Conservation (phyloP, 2,888 invertebrate genomes). For the Mactromeris polynyma region DNA sequence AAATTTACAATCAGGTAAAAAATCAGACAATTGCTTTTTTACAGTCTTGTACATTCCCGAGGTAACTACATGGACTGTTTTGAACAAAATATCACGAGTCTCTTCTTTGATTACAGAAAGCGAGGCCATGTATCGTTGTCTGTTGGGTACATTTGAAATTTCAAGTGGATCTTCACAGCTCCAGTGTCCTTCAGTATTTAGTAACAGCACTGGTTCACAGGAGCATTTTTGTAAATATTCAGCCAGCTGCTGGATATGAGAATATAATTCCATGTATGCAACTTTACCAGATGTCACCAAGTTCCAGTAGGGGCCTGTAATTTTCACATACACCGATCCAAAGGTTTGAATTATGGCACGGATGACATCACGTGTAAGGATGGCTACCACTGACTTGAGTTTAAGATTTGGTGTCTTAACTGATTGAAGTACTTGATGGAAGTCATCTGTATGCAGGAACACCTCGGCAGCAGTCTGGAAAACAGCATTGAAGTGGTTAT, state of each 20-base stretch:
- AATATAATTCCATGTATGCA: background rate
- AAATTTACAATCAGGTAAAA: conserved; percentile 42
- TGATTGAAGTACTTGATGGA: conserved; percentile 21
- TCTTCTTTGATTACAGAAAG: conserved; percentile 5
- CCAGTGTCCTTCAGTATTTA: conserved; percentile 1
- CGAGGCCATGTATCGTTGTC: background rate
- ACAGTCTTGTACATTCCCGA: conserved; percentile 31
- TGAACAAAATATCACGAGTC: background rate
- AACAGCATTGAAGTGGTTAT: conserved; percentile 59
- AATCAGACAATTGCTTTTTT: conserved; percentile 48
- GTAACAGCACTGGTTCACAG: background rate
- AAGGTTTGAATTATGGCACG: conserved; percentile 37
- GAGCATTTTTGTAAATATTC: background rate
- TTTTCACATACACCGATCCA: conserved; percentile 35
- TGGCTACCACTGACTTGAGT: conserved; percentile 38
- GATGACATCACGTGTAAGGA: conserved; percentile 31
- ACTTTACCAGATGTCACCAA: background rate
- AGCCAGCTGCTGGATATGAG: background rate
- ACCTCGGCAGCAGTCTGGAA: conserved; percentile 61
- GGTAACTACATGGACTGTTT: background rate
- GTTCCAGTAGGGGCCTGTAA: background rate
- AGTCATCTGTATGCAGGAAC: conserved; percentile 38
- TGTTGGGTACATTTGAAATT: background rate
- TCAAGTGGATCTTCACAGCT: background rate
- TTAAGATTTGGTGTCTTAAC: conserved; percentile 46